phyloP scores from a whole-genome alignment of 92 coral and sea anemone genomes.

The Phenganax stokvisi region DNA sequence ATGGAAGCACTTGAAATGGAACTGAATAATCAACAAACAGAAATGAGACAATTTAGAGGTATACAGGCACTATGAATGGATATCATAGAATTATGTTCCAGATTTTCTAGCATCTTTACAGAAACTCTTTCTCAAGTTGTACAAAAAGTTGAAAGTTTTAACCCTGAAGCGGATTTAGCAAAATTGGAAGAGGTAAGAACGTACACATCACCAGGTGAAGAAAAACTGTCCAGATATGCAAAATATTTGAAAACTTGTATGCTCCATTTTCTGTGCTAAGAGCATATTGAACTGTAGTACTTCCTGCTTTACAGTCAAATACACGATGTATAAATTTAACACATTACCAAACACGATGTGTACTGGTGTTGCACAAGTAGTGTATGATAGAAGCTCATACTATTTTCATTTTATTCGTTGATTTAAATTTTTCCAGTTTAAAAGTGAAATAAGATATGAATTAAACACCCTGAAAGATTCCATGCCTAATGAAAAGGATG shows the following conservation, averaged over 20 bases:
- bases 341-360: not conserved
- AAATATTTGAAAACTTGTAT: too few relatives aligned
- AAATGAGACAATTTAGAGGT: constrained; percentile 16
- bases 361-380: too few relatives aligned
- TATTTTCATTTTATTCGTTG: too few relatives aligned
- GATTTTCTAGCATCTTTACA: not conserved
- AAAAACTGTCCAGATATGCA: not conserved
- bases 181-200: constrained; percentile 16
- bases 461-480: constrained; percentile 5
- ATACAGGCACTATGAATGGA: not conserved
- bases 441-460: constrained; percentile 21
- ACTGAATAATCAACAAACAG: constrained; percentile 16
- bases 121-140: constrained; percentile 16
- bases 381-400: too few relatives aligned
- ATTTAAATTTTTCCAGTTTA: constrained; percentile 4
- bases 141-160: constrained; percentile 13
- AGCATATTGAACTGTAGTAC: not conserved
- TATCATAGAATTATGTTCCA: not conserved
- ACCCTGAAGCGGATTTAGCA: not conserved
- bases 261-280: not conserved
- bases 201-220: not conserved
- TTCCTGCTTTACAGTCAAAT: not conserved
- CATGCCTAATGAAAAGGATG: not conserved
- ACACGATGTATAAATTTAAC: not conserved
- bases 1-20: constrained; percentile 19